phyloP scores from a whole-genome alignment of 2,113 vertebrate species.

The Pheucticus melanocephalus region DNA sequence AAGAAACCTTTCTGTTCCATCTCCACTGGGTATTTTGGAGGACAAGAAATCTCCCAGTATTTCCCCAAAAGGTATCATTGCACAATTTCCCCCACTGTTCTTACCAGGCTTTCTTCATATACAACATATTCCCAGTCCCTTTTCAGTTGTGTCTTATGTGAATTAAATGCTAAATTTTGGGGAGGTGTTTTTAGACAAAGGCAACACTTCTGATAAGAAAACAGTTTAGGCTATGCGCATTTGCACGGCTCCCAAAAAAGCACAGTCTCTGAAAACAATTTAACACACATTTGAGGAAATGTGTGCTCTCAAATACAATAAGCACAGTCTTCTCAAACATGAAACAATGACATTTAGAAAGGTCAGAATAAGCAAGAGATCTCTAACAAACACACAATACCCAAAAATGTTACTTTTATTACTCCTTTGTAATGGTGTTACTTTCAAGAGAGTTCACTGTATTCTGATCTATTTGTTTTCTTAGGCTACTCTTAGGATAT shows the following conservation, averaged over 20 bases:
- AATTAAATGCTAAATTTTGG: not conserved
- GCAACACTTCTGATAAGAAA: not conserved
- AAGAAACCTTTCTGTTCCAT: not conserved
- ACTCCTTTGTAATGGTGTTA: not conserved
- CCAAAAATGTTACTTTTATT: not conserved
- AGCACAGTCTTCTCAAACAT: not conserved
- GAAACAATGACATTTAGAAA: not conserved
- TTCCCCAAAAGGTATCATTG: not conserved
- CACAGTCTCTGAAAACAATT: not conserved
- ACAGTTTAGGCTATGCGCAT: not conserved
- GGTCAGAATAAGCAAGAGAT: not conserved
- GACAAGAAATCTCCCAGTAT: not conserved
- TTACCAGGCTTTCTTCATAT: not conserved
- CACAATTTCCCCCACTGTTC: not conserved
- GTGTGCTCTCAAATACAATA: not conserved
- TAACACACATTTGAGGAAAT: not conserved
- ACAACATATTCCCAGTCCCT: not conserved
- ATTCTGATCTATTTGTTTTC: not conserved
- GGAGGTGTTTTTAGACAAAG: not conserved
- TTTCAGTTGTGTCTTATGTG: not conserved
- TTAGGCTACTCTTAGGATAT: not conserved
- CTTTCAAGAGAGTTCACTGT: not conserved
- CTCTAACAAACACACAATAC: not conserved
- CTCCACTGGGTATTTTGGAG: not conserved
- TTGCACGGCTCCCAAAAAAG: not conserved